These are phyloP conservation scores for Sebastes vulpes DNA, from an alignment of 2,797 vertebrate species.

Conservation along the genomic window DNA sequence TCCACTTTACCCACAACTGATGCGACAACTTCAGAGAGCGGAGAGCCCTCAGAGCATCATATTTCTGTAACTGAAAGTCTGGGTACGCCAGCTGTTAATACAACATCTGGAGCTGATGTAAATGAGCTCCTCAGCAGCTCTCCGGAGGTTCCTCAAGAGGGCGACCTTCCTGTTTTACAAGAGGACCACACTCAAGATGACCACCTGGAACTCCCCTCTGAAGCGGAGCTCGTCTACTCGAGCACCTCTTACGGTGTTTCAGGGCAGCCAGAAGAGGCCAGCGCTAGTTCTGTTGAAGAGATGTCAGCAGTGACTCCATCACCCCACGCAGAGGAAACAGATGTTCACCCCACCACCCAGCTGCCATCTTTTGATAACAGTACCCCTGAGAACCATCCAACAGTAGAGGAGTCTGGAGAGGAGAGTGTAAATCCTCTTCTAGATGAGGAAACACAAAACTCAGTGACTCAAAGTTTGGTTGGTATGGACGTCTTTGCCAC, in stretches of 20 bases:
- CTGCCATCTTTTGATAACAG: constrained; percentile 5
- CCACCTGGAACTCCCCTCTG: not conserved
- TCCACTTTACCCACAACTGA: not conserved
- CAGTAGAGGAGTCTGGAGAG: constrained; percentile 25
- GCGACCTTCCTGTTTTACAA: constrained; percentile 19
- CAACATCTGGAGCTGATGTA: constrained; percentile 25
- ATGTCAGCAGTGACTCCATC: not conserved
- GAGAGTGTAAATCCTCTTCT: not conserved
- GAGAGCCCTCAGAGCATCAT: constrained; percentile 2
- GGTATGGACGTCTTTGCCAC: not conserved
- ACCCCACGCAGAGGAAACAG: constrained; percentile 22
- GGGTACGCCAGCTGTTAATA: not conserved
- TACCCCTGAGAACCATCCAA: not conserved
- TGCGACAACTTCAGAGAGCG: constrained; percentile 4
- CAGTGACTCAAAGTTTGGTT: constrained; percentile 12
- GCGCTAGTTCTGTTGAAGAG: not conserved
- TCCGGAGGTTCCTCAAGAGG: constrained; percentile 12
- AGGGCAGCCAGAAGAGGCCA: constrained; percentile 27
- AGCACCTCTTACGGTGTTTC: constrained; percentile 21
- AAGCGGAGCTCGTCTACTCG: not conserved
- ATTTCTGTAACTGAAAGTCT: constrained; percentile 12
- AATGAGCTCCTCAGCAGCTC: constrained; percentile 21
- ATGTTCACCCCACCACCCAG: not conserved
- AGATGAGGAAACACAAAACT: constrained; percentile 19
- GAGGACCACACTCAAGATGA: constrained; percentile 36